phyloP scores from a whole-genome alignment of 2,113 vertebrate genomes.

The Diglossa brunneiventris region DNA sequence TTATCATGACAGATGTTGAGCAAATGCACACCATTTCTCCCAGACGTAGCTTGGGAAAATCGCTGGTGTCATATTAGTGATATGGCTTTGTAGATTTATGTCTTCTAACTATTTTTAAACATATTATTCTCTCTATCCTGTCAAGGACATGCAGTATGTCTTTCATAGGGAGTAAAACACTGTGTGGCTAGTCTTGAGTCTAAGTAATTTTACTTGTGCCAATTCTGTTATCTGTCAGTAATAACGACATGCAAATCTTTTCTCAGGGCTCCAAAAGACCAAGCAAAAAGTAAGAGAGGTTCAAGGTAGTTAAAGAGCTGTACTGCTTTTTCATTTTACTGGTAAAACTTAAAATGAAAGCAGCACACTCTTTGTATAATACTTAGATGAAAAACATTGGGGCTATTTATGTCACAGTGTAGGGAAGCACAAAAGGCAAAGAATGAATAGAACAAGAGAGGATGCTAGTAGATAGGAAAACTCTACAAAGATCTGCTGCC shows the following conservation, averaged over 20 bases:
- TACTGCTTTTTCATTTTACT: background rate
- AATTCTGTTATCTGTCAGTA: background rate
- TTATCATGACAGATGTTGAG: background rate
- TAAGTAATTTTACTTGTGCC: background rate
- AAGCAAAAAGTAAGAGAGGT: background rate
- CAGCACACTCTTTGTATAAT: background rate
- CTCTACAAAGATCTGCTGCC: background rate
- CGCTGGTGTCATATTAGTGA: background rate
- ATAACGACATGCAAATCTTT: background rate
- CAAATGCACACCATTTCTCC: background rate
- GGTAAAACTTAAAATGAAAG: background rate
- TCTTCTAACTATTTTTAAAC: background rate
- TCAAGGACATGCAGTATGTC: background rate
- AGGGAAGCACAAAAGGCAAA: background rate
- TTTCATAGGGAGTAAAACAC: background rate
- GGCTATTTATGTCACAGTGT: rapidly evolving
- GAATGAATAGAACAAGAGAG: background rate
- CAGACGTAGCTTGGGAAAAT: background rate
- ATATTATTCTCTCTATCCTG: background rate
- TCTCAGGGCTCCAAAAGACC: background rate
- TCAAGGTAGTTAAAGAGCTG: background rate
- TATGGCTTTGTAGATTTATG: background rate
- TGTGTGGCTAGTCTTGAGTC: background rate
- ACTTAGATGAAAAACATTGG: background rate
- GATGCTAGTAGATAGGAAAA: background rate